These are phyloP conservation scores for Coelopa frigida DNA, from an alignment of 1,140 invertebrate genomes.

Conservation along the genomic window DNA sequence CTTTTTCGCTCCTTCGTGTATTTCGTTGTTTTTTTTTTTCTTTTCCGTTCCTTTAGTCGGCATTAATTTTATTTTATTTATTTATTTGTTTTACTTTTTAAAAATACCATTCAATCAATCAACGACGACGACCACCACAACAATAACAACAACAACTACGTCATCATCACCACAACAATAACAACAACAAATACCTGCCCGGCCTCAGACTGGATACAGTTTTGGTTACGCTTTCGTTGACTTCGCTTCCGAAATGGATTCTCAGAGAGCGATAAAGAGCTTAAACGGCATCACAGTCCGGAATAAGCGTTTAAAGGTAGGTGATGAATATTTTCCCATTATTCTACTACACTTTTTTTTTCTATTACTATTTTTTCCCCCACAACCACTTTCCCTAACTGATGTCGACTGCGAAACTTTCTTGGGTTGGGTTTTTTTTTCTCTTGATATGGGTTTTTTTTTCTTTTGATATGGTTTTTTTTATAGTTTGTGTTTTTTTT, in stretches of 20 bases:
- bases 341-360: too few species aligned
- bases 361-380: not conserved
- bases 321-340: slow-evolving; percentile 6
- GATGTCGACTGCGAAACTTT: too few species aligned
- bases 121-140: too few species aligned
- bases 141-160: too few species aligned
- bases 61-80: slow-evolving; percentile 10
- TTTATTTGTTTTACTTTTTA: slow-evolving; percentile 1
- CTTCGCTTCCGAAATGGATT: slow-evolving; percentile 78
- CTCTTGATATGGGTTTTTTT: too few species aligned
- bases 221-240: slow-evolving; percentile 96
- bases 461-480: too few species aligned
- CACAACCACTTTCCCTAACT: not conserved
- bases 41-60: not conserved
- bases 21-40: slow-evolving; percentile 1
- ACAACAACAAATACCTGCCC: slow-evolving; percentile 1
- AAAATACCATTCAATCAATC: too few species aligned
- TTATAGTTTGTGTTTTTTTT: too few species aligned
- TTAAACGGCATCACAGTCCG: slow-evolving; percentile 84
- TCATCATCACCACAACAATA: not conserved
- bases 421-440: too few species aligned
- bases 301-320: slow-evolving; percentile 73
- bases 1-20: too few species aligned
- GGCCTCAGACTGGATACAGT: slow-evolving; percentile 79
- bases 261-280: slow-evolving; percentile 72